Percentiles rank a stretch among this genome's conserved stretches.
Evolutionary conservation across 2,888 invertebrate species (phyloP).

Genomic region (Cerastoderma edule): DNA sequence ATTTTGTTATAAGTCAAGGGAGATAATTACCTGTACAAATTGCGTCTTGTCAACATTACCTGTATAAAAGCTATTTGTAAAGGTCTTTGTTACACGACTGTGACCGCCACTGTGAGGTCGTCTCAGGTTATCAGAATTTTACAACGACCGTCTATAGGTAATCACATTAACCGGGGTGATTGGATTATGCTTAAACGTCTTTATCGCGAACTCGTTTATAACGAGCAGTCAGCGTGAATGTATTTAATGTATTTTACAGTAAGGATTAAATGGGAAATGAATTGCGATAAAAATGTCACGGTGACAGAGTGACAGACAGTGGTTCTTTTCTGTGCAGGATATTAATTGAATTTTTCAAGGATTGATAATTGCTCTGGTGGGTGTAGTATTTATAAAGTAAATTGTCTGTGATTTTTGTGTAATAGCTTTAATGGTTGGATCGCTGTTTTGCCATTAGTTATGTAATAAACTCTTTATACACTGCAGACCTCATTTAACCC

Average conservation of each 20-base stretch:
- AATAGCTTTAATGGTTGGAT: no score
- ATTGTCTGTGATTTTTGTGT: no score
- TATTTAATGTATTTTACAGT: background rate
- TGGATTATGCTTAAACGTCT: conserved; percentile 14
- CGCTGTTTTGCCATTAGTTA: no score
- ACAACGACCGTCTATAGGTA: conserved; percentile 8
- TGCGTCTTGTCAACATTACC: conserved; percentile 12
- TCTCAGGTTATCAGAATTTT: conserved; percentile 15
- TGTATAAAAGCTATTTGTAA: conserved; percentile 11
- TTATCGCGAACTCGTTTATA: conserved; percentile 7
- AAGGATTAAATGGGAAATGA: conserved; percentile 13
- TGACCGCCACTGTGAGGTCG: conserved; percentile 12
- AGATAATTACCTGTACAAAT: background rate
- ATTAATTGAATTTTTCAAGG: no score
- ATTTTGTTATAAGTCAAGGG: background rate
- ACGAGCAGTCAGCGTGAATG: conserved; percentile 9
- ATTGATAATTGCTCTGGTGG: no score
- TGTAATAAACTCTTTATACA: no score
- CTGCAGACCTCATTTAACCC: no score
- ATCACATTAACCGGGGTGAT: conserved; percentile 18
- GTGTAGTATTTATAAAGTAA: no score
- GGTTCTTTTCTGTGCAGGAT: no score
- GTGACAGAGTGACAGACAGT: conserved; percentile 2
- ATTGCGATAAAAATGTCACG: conserved; percentile 15
- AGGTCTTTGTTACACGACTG: conserved; percentile 15